These are phyloP conservation scores for Xestia sexstrigata DNA, from an alignment of 2,888 invertebrate species.

Conservation along the genomic window DNA sequence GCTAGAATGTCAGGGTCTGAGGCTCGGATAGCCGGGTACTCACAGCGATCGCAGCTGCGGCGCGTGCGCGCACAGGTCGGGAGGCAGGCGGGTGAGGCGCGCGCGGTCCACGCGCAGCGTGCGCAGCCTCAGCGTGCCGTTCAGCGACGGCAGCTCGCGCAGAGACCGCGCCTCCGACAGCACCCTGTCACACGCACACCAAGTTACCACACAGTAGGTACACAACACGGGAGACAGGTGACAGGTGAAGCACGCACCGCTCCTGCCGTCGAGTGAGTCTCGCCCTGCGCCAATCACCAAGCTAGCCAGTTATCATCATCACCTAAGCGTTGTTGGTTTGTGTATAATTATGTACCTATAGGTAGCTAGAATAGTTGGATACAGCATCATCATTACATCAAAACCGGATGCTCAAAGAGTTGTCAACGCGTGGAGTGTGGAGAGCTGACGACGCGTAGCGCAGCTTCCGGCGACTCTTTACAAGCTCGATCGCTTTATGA, in stretches of 20 bases:
- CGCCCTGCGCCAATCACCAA: not conserved
- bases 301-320: not conserved
- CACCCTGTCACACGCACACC: slow-evolving; percentile 90
- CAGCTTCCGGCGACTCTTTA: slow-evolving; percentile 17
- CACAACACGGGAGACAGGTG: not conserved
- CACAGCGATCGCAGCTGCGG: slow-evolving; percentile 96
- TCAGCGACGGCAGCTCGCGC: slow-evolving; percentile 95
- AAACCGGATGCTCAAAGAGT: slow-evolving; percentile 5
- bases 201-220: slow-evolving; percentile 3
- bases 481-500: slow-evolving; percentile 22
- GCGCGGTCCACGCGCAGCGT: slow-evolving; percentile 96
- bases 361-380: not conserved
- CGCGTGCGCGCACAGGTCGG: slow-evolving; percentile 94
- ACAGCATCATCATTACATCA: not conserved
- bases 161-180: slow-evolving; percentile 96
- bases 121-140: slow-evolving; percentile 95
- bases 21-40: slow-evolving; percentile 83
- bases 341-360: not conserved
- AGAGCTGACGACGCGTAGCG: slow-evolving; percentile 2
- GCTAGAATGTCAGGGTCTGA: not conserved
- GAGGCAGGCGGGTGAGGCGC: slow-evolving; percentile 93
- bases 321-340: not conserved
- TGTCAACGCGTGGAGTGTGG: slow-evolving; percentile 1
- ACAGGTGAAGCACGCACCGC: not conserved
- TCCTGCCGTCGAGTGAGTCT: not conserved